A percentile compares a stretch with the other conserved stretches of the same genome.
phyloP scores from a whole-genome alignment of 2,888 invertebrate genomes.

The Phasia obesa region DNA sequence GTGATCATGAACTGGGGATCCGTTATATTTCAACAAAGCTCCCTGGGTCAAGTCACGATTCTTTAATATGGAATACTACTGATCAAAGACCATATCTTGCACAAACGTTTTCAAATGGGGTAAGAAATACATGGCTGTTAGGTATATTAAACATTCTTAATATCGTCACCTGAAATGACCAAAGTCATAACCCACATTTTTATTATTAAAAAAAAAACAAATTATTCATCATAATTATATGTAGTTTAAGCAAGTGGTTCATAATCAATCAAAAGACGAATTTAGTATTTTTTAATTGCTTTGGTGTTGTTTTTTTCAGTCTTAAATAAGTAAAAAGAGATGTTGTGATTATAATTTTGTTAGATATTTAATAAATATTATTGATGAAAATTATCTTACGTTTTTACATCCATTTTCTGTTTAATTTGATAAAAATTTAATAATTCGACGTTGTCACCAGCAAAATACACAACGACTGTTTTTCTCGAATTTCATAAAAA shows the following conservation, averaged over 20 bases:
- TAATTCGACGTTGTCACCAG: too few species aligned
- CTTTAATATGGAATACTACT: slow-evolving; percentile 11
- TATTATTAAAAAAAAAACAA: background rate
- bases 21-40: slow-evolving; percentile 4
- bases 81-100: background rate
- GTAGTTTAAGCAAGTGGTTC: background rate
- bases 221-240: background rate
- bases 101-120: background rate
- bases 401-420: too few species aligned
- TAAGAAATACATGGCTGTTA: background rate
- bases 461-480: too few species aligned
- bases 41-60: slow-evolving; percentile 1
- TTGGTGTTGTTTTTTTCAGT: too few species aligned
- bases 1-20: slow-evolving; percentile 13
- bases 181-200: background rate
- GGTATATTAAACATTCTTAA: background rate
- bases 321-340: too few species aligned
- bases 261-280: background rate
- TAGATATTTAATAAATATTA: too few species aligned
- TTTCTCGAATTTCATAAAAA: too few species aligned
- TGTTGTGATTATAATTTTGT: too few species aligned
- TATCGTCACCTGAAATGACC: background rate
- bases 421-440: too few species aligned
- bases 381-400: too few species aligned
- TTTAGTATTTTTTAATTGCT: slow-evolving; percentile 1